Conservation (phyloP, 1,140 invertebrate species). For the Pogonognathellus flavescens region DNA sequence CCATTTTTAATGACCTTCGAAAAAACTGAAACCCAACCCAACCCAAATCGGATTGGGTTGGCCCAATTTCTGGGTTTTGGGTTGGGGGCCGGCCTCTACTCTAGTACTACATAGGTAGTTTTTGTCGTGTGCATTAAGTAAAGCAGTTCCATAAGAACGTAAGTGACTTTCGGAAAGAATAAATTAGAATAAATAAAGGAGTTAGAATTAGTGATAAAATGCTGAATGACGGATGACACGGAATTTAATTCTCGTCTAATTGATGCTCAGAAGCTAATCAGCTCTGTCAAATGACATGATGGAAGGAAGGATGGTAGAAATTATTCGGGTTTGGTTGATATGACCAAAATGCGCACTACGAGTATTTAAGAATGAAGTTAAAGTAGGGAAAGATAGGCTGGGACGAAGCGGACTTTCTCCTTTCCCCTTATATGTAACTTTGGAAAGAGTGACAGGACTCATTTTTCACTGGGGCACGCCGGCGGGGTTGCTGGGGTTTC, state of each 20-base stretch:
- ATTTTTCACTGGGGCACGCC: conserved; percentile 64
- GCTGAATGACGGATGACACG: conserved; percentile 45
- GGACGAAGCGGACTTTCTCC: conserved; percentile 57
- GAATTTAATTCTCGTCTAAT: conserved; percentile 40
- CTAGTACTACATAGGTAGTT: conserved; percentile 28
- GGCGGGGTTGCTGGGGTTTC: conserved; percentile 58
- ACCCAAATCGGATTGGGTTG: no score
- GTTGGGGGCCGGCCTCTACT: no score
- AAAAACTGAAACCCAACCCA: no score
- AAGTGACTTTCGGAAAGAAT: conserved; percentile 43
- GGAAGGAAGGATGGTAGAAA: not conserved
- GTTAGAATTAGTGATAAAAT: conserved; percentile 31
- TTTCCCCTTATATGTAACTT: conserved; percentile 57
- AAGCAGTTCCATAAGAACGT: conserved; percentile 11
- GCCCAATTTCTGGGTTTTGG: no score
- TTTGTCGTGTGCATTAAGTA: conserved; percentile 32
- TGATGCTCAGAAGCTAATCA: conserved; percentile 47
- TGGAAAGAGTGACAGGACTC: conserved; percentile 64
- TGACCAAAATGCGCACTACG: not conserved
- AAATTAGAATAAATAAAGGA: conserved; percentile 37
- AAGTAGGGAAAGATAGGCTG: conserved; percentile 41
- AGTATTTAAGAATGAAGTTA: conserved; percentile 24
- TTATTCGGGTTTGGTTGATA: conserved; percentile 3
- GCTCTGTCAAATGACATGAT: conserved; percentile 5
- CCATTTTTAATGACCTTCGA: no score